A percentile compares a stretch with the other conserved stretches of the same genome.
phyloP scores from a whole-genome alignment of 2,797 vertebrate genomes.

The Margarornis squamiger region DNA sequence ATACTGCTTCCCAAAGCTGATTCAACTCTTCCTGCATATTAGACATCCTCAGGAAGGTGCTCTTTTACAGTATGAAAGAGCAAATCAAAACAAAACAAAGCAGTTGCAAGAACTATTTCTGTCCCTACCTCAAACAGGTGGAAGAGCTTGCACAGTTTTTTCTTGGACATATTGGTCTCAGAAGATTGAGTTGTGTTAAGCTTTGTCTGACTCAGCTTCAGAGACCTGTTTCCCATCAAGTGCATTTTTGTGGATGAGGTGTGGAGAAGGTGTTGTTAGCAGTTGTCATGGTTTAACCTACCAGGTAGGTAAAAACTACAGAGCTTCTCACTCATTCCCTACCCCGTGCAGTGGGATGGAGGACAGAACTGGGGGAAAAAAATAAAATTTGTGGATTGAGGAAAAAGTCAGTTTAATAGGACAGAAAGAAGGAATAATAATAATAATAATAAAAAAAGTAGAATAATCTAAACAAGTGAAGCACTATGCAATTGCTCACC shows the following conservation, averaged over 20 bases:
- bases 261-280: background rate
- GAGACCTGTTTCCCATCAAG: background rate
- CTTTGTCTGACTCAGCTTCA: background rate
- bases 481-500: background rate
- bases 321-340: background rate
- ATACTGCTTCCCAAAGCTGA: background rate
- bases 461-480: background rate
- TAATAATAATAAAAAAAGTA: background rate
- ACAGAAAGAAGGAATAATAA: background rate
- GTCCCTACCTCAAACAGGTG: background rate
- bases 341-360: background rate
- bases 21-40: background rate
- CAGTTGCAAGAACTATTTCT: background rate
- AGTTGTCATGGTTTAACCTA: background rate
- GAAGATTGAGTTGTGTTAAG: background rate
- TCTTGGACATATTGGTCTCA: background rate
- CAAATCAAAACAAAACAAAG: background rate
- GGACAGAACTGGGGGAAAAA: background rate
- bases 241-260: background rate
- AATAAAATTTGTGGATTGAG: background rate
- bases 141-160: background rate
- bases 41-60: background rate
- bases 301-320: background rate
- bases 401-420: background rate
- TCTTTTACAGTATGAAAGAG: background rate